These are phyloP conservation scores for Caenorhabditis inopinata DNA, from an alignment of 1,140 invertebrate species.

Conservation along the genomic window DNA sequence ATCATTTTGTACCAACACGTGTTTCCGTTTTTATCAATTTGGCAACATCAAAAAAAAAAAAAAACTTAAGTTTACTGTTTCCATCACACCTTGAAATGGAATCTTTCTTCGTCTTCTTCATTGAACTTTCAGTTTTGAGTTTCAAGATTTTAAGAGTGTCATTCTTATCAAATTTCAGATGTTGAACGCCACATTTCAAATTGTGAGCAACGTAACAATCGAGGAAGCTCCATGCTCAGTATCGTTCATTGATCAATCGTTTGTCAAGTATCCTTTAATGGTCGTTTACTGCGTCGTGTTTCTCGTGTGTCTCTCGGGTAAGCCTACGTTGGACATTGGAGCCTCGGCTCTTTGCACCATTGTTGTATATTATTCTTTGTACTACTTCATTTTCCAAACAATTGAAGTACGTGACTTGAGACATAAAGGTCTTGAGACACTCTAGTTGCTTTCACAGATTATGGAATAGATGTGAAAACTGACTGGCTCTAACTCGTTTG, in stretches of 20 bases:
- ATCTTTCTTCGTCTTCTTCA: too few relatives aligned
- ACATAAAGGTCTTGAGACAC: too few relatives aligned
- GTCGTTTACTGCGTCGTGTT: conserved; percentile 51
- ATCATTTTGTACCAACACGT: conserved; percentile 13
- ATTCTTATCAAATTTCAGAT: too few relatives aligned
- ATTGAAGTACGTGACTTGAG: conserved; percentile 13
- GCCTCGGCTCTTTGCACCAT: conserved; percentile 26
- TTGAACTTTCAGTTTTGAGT: background rate
- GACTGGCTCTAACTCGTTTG: too few relatives aligned
- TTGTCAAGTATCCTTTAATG: conserved; percentile 44
- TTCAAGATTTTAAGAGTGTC: too few relatives aligned
- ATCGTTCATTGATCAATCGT: conserved; percentile 47
- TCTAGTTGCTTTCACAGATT: too few relatives aligned
- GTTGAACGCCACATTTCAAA: background rate
- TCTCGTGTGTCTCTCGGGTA: conserved; percentile 46
- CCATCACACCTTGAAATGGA: too few relatives aligned
- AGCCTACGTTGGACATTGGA: conserved; percentile 1
- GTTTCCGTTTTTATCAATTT: too few relatives aligned
- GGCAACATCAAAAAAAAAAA: too few relatives aligned
- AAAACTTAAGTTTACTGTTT: too few relatives aligned
- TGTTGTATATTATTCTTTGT: background rate
- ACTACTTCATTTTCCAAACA: background rate
- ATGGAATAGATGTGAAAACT: too few relatives aligned
- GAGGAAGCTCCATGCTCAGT: background rate
- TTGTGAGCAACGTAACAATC: background rate